phyloP scores from a whole-genome alignment of 2,888 invertebrate genomes.

The Alentia gelatinosa region DNA sequence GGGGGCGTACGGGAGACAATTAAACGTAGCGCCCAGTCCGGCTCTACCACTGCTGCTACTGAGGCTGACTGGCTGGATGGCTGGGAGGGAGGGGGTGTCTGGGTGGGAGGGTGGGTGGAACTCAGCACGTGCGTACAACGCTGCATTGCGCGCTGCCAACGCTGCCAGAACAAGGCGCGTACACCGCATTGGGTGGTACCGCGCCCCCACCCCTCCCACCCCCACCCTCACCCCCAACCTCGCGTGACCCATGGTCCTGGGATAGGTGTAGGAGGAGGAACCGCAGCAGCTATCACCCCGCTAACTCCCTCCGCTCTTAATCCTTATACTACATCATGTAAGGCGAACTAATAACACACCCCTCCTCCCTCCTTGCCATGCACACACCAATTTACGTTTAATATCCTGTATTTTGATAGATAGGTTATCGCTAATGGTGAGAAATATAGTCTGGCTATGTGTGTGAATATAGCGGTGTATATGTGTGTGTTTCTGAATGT shows the following conservation, averaged over 20 bases:
- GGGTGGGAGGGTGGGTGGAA: neutral
- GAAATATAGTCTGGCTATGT: too few relatives aligned
- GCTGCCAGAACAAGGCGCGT: neutral
- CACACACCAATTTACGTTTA: too few relatives aligned
- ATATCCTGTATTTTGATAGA: too few relatives aligned
- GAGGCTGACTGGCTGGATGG: too few relatives aligned
- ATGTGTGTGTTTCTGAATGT: too few relatives aligned
- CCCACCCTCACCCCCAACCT: neutral
- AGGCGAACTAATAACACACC: too few relatives aligned
- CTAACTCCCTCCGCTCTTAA: neutral
- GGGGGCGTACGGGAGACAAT: neutral
- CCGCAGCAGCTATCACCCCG: neutral
- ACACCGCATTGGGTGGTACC: neutral
- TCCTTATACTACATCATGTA: neutral
- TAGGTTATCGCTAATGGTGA: too few relatives aligned
- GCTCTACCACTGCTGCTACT: neutral
- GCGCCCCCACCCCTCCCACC: neutral
- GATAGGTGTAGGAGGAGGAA: neutral
- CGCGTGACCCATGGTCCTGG: neutral
- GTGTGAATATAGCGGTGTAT: too few relatives aligned
- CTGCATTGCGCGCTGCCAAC: neutral
- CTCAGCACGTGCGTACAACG: constrained; percentile 31
- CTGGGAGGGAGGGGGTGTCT: neutral
- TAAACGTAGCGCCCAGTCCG: neutral
- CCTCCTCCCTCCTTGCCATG: neutral